These are phyloP conservation scores for Machimus rusticus DNA, from an alignment of 2,888 invertebrate genomes.

Conservation along the genomic window DNA sequence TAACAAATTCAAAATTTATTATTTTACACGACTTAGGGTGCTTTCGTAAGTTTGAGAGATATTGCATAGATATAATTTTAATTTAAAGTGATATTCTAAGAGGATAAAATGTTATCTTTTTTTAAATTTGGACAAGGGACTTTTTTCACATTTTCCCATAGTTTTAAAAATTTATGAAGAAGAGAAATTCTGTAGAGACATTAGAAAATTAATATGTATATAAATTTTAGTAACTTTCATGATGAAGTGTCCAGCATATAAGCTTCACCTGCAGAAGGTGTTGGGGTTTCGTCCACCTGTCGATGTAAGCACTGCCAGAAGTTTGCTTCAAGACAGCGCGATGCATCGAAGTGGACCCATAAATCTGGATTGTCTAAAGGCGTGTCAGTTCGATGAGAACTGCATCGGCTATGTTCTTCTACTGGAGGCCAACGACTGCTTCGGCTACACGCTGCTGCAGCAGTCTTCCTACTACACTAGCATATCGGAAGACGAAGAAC, in stretches of 20 bases:
- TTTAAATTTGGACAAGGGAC: too few species aligned
- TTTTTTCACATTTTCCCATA: too few species aligned
- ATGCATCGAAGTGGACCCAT: constrained; percentile 44
- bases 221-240: constrained; percentile 51
- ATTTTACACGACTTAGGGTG: too few species aligned
- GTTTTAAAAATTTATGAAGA: background rate
- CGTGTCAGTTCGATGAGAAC: constrained; percentile 57
- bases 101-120: too few species aligned
- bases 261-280: constrained; percentile 61
- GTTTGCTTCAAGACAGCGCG: constrained; percentile 17
- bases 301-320: constrained; percentile 33
- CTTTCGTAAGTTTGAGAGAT: too few species aligned
- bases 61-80: too few species aligned
- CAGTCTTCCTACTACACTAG: constrained; percentile 53
- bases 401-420: constrained; percentile 60
- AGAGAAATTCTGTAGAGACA: background rate
- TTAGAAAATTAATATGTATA: background rate
- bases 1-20: too few species aligned
- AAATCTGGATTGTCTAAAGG: constrained; percentile 56
- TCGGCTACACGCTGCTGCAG: constrained; percentile 58
- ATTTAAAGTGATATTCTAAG: too few species aligned
- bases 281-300: constrained; percentile 58
- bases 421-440: constrained; percentile 58
- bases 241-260: constrained; percentile 60
- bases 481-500: constrained; percentile 53